Percentiles rank a stretch among this genome's conserved stretches.
Conservation (phyloP, 2,888 invertebrate genomes). For the Tuberolachnus salignus region DNA sequence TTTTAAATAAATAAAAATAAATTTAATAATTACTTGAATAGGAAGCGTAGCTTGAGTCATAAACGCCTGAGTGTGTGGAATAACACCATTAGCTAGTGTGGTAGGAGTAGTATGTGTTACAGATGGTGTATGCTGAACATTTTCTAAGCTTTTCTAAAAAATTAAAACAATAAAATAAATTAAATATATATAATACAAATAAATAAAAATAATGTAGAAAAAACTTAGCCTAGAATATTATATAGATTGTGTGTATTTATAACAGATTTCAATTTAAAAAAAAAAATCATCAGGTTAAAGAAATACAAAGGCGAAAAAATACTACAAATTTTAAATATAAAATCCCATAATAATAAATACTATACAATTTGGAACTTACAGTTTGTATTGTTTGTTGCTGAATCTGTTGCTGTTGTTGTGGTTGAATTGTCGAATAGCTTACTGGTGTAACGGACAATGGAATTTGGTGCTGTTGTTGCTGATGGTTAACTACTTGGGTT, state of each 20-base stretch:
- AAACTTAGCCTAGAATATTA: no score
- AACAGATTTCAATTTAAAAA: no score
- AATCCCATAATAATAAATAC: background rate
- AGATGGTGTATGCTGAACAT: constrained; percentile 48
- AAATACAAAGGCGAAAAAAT: no score
- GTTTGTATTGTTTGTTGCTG: constrained; percentile 51
- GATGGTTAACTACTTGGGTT: constrained; percentile 52
- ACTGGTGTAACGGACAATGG: constrained; percentile 51
- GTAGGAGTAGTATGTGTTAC: constrained; percentile 54
- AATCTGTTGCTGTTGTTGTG: constrained; percentile 56
- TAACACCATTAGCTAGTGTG: constrained; percentile 53
- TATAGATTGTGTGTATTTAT: no score
- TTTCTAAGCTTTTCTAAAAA: constrained; percentile 53
- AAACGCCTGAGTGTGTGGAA: constrained; percentile 59
- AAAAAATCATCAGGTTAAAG: no score
- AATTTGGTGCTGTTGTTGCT: constrained; percentile 56
- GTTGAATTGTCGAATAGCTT: constrained; percentile 51
- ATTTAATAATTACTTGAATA: constrained; percentile 57
- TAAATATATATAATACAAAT: no score
- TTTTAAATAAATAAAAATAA: background rate
- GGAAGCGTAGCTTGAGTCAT: constrained; percentile 59
- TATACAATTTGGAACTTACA: constrained; percentile 25
- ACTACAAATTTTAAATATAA: no score
- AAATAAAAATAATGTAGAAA: no score
- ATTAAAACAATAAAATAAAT: background rate